A percentile compares a stretch with the other conserved stretches of the same genome.
Conservation (phyloP, 2,888 invertebrate species). For the Hemithea aestivaria region DNA sequence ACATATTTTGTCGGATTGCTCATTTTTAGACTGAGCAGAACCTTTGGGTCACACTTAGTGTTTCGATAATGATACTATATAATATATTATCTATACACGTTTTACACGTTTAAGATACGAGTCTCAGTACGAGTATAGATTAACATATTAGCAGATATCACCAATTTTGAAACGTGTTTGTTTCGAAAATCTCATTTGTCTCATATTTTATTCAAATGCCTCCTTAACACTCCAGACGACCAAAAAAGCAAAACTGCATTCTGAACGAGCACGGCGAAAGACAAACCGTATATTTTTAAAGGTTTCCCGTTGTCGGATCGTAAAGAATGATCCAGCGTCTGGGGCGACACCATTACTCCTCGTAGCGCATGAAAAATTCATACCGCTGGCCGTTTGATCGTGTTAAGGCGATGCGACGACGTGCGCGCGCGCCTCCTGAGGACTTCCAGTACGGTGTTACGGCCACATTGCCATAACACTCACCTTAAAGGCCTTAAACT, state of each 20-base stretch:
- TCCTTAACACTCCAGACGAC: slow-evolving; percentile 1
- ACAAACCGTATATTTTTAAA: slow-evolving; percentile 65
- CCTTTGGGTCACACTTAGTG: no score
- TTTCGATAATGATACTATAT: no score
- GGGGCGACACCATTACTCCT: slow-evolving; percentile 70
- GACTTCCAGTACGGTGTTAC: slow-evolving; percentile 47
- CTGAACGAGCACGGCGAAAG: slow-evolving; percentile 14
- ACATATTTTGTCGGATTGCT: no score
- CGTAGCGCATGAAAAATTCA: slow-evolving; percentile 74
- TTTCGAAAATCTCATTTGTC: neutral
- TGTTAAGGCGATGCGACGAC: slow-evolving; percentile 53
- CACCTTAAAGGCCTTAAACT: slow-evolving; percentile 20
- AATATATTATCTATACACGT: no score
- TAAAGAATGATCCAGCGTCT: slow-evolving; percentile 76
- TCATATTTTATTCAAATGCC: neutral
- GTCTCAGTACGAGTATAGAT: no score
- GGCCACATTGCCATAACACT: slow-evolving; percentile 7
- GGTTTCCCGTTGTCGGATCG: slow-evolving; percentile 66
- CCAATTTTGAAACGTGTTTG: no score
- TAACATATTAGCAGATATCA: no score
- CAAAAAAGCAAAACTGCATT: slow-evolving; percentile 19
- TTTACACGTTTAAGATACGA: no score
- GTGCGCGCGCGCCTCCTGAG: slow-evolving; percentile 57
- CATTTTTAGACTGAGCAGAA: no score
- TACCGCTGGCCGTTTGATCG: slow-evolving; percentile 60